Conservation (phyloP, 2,888 invertebrate genomes). For the Cistogaster globosa region DNA sequence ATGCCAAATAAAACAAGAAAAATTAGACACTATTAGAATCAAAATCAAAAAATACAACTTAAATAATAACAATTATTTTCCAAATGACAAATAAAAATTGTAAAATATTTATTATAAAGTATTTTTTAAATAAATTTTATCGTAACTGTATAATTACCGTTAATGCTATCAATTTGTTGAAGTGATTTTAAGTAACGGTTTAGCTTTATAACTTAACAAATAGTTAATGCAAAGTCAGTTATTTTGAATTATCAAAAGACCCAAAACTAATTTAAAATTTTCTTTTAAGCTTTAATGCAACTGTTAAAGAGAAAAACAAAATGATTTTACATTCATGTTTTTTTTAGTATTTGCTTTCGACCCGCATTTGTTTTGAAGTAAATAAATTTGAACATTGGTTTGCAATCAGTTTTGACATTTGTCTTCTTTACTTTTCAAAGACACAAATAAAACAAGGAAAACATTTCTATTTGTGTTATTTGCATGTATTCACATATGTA, state of each 20-base stretch:
- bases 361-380: conserved; percentile 65
- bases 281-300: conserved; percentile 65
- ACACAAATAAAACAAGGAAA: conserved; percentile 44
- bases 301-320: conserved; percentile 22
- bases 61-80: too few species aligned
- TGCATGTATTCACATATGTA: background rate
- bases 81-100: too few species aligned
- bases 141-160: too few species aligned
- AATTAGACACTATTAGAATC: too few species aligned
- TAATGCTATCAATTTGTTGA: too few species aligned
- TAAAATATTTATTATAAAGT: too few species aligned
- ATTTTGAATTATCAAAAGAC: background rate
- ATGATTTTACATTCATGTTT: background rate
- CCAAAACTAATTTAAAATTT: conserved; percentile 18
- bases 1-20: too few species aligned
- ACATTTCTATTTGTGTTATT: conserved; percentile 13
- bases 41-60: too few species aligned
- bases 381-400: conserved; percentile 66
- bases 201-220: too few species aligned
- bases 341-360: conserved; percentile 39
- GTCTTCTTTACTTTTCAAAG: conserved; percentile 58
- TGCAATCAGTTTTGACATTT: conserved; percentile 70
- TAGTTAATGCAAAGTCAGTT: conserved; percentile 9
- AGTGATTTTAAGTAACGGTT: too few species aligned
- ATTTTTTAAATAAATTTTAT: too few species aligned